phyloP scores from a whole-genome alignment of 92 coral and sea anemone genomes.

The Meandrina meandrites region DNA sequence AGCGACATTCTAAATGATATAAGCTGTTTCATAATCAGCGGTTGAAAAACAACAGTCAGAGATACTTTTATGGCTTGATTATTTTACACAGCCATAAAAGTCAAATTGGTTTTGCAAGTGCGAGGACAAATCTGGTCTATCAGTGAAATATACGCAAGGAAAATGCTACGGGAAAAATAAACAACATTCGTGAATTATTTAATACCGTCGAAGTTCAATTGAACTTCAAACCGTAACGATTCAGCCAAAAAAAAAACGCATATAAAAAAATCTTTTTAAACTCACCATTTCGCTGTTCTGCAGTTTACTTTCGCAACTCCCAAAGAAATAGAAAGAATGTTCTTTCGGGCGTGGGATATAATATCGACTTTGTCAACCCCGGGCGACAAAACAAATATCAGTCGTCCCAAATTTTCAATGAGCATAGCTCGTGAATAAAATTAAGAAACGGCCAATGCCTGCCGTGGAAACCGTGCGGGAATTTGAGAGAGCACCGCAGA shows the following conservation, averaged over 20 bases:
- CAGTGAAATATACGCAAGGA: slow-evolving; percentile 10
- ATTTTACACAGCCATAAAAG: background rate
- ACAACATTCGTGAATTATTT: slow-evolving; percentile 36
- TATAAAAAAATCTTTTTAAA: background rate
- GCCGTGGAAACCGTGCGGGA: background rate
- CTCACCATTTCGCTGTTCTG: slow-evolving; percentile 14
- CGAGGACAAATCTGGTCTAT: background rate
- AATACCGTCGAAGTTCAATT: slow-evolving; percentile 22
- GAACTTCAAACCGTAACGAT: background rate
- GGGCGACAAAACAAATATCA: background rate
- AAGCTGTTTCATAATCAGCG: background rate
- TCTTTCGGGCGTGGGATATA: background rate
- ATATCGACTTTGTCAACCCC: background rate
- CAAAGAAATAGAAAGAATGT: background rate
- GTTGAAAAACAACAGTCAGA: background rate
- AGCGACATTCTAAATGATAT: background rate
- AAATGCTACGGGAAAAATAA: slow-evolving; percentile 2
- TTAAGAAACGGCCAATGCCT: slow-evolving; percentile 38
- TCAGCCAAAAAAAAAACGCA: background rate
- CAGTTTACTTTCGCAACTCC: background rate
- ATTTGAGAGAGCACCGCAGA: background rate
- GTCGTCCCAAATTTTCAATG: slow-evolving; percentile 22
- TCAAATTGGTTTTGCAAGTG: background rate
- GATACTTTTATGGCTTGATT: background rate
- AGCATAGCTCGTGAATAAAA: background rate